phyloP scores from a whole-genome alignment of 2,113 vertebrate species.

The Nothobranchius kuhntae region DNA sequence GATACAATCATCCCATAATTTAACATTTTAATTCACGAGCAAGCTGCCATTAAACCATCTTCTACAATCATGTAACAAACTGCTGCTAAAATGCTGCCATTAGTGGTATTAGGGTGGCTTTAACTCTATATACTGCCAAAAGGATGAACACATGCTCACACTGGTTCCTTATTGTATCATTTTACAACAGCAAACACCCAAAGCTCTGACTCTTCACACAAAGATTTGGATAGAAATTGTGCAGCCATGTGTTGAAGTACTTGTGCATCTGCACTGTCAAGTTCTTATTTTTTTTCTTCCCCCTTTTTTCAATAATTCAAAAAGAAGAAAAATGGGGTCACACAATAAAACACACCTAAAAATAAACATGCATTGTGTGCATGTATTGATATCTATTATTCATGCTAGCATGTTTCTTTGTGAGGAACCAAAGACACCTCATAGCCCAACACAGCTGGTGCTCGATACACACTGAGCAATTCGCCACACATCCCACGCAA shows the following conservation, averaged over 20 bases:
- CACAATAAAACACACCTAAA: conserved; percentile 19
- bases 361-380: conserved; percentile 41
- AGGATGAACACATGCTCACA: background rate
- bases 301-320: background rate
- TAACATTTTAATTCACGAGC: too few species aligned
- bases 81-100: background rate
- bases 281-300: background rate
- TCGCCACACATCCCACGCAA: conserved; percentile 49
- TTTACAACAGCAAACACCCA: background rate
- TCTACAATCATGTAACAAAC: background rate
- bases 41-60: background rate
- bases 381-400: conserved; percentile 55
- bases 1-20: too few species aligned
- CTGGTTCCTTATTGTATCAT: background rate
- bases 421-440: conserved; percentile 45
- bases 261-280: conserved; percentile 12
- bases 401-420: conserved; percentile 43
- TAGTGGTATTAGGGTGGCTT: background rate
- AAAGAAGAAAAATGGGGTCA: conserved; percentile 10
- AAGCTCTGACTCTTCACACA: too few species aligned
- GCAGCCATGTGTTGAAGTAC: conserved; percentile 1
- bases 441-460: conserved; percentile 48
- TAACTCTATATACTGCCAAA: background rate
- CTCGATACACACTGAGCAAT: conserved; percentile 47
- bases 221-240: background rate